These are phyloP conservation scores for Alca torda DNA, from an alignment of 2,797 vertebrate species.

Conservation along the genomic window DNA sequence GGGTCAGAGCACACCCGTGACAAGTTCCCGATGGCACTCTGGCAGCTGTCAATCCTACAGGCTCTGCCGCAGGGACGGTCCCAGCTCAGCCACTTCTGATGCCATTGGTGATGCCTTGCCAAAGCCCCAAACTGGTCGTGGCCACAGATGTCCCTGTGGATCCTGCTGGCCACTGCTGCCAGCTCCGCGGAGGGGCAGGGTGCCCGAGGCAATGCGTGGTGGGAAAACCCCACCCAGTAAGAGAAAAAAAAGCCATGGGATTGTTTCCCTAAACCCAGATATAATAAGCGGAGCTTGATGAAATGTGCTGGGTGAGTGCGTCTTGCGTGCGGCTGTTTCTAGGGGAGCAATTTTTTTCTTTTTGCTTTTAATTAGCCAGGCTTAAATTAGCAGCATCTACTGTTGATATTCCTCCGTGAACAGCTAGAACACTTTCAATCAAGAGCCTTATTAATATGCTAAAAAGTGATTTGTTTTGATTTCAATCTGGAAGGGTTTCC, in stretches of 20 bases:
- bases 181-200: background rate
- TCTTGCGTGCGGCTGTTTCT: slow-evolving; percentile 11
- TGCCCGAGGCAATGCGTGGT: accelerated
- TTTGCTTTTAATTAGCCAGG: slow-evolving; percentile 70
- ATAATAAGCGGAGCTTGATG: background rate
- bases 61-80: background rate
- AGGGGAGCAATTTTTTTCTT: slow-evolving; percentile 6
- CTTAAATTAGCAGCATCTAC: slow-evolving; percentile 76
- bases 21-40: background rate
- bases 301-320: background rate
- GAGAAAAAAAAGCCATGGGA: background rate
- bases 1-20: background rate
- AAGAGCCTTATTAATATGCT: slow-evolving; percentile 73
- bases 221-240: background rate
- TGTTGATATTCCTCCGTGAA: slow-evolving; percentile 70
- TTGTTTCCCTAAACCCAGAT: background rate
- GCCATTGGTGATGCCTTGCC: background rate
- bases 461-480: slow-evolving; percentile 75
- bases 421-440: slow-evolving; percentile 72
- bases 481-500: slow-evolving; percentile 40
- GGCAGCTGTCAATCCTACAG: background rate
- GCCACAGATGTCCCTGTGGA: background rate
- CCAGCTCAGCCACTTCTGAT: background rate
- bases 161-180: background rate
- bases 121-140: background rate